Evolutionary conservation across 2,888 invertebrate genomes (phyloP).

Genomic region (Cephus pulcher): DNA sequence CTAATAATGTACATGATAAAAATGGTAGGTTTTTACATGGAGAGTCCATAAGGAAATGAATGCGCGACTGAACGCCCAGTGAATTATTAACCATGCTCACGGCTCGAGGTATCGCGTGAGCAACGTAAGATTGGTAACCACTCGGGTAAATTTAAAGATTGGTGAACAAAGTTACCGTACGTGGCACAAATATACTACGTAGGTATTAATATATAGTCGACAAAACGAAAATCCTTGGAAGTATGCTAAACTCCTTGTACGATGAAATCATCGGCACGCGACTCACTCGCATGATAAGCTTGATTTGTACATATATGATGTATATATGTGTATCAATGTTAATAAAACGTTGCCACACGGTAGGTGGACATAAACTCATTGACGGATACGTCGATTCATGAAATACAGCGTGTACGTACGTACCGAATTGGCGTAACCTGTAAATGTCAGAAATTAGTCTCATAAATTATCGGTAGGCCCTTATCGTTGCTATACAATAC

Average conservation of each 20-base stretch:
- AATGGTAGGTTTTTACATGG: not conserved
- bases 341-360: not conserved
- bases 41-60: not conserved
- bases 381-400: not conserved
- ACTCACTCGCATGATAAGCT: not conserved
- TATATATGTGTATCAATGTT: not conserved
- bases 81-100: not conserved
- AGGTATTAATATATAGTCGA: not conserved
- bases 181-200: not conserved
- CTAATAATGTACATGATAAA: not conserved
- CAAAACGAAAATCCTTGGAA: slow-evolving; percentile 29
- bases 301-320: no score
- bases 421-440: not conserved
- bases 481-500: not conserved
- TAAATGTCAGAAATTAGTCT: not conserved
- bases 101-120: not conserved
- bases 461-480: not conserved
- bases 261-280: slow-evolving; percentile 45
- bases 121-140: not conserved
- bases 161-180: not conserved
- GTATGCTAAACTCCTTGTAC: slow-evolving; percentile 43
- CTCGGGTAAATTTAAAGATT: not conserved
- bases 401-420: not conserved
- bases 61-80: not conserved
- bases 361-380: not conserved